These are phyloP conservation scores for Andricus curvator DNA, from an alignment of 2,888 invertebrate genomes.

Conservation along the genomic window DNA sequence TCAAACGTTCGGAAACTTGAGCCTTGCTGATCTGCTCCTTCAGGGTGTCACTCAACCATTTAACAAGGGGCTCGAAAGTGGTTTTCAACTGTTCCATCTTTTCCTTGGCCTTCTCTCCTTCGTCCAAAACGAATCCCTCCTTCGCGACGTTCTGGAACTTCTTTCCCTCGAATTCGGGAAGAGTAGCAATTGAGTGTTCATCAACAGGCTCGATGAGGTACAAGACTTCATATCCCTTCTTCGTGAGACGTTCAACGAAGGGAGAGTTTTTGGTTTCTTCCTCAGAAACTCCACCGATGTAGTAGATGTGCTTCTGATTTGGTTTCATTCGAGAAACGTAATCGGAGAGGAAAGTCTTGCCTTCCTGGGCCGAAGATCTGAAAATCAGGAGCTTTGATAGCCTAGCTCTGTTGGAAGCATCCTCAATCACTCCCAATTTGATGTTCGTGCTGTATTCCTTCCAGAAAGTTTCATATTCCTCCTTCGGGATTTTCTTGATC, in stretches of 20 bases:
- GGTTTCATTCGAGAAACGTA: slow-evolving; percentile 98
- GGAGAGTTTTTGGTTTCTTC: slow-evolving; percentile 94
- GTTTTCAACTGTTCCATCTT: slow-evolving; percentile 87
- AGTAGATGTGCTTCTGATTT: slow-evolving; percentile 96
- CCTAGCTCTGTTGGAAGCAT: slow-evolving; percentile 96
- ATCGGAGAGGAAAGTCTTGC: slow-evolving; percentile 88
- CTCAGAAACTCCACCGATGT: slow-evolving; percentile 93
- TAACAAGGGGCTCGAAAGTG: slow-evolving; percentile 92
- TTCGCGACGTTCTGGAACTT: slow-evolving; percentile 99
- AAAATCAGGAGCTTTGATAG: slow-evolving; percentile 96
- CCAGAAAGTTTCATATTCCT: slow-evolving; percentile 97
- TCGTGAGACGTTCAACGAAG: slow-evolving; percentile 95
- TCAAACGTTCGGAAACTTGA: slow-evolving; percentile 91
- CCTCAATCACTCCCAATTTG: slow-evolving; percentile 98
- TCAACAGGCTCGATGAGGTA: slow-evolving; percentile 98
- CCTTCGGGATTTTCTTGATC: slow-evolving; percentile 96
- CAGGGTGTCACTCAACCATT: slow-evolving; percentile 93
- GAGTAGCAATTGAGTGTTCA: slow-evolving; percentile 96
- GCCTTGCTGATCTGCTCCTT: slow-evolving; percentile 89
- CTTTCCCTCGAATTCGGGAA: slow-evolving; percentile 99
- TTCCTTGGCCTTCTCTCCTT: slow-evolving; percentile 84
- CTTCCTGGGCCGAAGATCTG: slow-evolving; percentile 86
- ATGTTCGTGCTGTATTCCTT: slow-evolving; percentile 99
- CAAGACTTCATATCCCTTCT: slow-evolving; percentile 96
- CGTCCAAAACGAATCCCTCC: slow-evolving; percentile 94